These are phyloP conservation scores for Lophius americanus DNA, from an alignment of 2,797 vertebrate genomes.

Conservation along the genomic window DNA sequence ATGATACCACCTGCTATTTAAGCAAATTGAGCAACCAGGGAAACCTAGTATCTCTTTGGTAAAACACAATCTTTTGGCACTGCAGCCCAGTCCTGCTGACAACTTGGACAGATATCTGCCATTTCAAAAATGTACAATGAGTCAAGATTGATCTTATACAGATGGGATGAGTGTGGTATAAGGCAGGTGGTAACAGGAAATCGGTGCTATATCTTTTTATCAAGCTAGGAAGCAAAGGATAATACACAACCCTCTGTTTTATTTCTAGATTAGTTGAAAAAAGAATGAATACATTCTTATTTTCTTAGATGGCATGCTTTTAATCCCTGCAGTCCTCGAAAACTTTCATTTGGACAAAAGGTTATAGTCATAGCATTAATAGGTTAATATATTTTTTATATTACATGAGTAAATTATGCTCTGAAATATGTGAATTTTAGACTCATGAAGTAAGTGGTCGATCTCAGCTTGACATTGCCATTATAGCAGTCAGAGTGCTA, in stretches of 20 bases:
- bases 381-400: constrained; percentile 17
- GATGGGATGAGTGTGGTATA: neutral
- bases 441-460: constrained; percentile 51
- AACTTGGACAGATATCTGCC: constrained; percentile 8
- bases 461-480: constrained; percentile 37
- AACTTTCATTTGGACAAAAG: constrained; percentile 2
- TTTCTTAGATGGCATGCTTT: no score
- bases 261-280: no score
- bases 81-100: neutral
- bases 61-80: constrained; percentile 26
- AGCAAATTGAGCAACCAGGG: constrained; percentile 51
- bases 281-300: no score
- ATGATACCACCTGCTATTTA: constrained; percentile 50
- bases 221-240: neutral
- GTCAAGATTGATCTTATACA: constrained; percentile 27
- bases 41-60: constrained; percentile 19
- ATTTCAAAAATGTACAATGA: constrained; percentile 27
- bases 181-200: constrained; percentile 10
- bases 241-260: neutral
- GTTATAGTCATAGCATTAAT: constrained; percentile 5
- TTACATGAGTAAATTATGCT: constrained; percentile 41
- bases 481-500: constrained; percentile 47
- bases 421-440: constrained; percentile 24
- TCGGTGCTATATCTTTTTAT: constrained; percentile 18
- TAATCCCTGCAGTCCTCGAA: no score